Evolutionary conservation across 2,797 vertebrate species (phyloP).

Genomic region (Gymnoscopelus microlampas): DNA sequence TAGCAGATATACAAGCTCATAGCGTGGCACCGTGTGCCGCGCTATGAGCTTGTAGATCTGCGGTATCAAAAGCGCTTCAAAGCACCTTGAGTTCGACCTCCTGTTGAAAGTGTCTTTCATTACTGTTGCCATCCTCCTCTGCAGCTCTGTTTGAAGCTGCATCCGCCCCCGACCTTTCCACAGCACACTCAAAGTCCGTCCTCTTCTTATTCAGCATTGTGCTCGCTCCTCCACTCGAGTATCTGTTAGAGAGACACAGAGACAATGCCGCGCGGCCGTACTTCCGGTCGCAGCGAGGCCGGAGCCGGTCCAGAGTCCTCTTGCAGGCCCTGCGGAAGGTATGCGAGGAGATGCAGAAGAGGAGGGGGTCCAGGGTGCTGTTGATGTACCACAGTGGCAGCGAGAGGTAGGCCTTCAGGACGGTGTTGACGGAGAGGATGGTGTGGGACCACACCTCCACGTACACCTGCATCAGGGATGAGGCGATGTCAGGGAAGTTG

Average conservation of each 20-base stretch:
- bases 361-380: conserved; percentile 80
- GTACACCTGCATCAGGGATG: conserved; percentile 84
- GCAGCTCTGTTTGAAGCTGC: conserved; percentile 25
- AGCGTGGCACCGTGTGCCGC: too few species aligned
- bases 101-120: conserved; percentile 13
- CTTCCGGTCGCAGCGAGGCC: conserved; percentile 40
- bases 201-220: conserved; percentile 45
- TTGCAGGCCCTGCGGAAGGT: conserved; percentile 80
- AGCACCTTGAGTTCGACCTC: conserved; percentile 5
- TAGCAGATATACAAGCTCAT: too few species aligned
- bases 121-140: background rate
- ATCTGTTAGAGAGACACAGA: conserved; percentile 41
- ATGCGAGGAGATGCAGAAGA: conserved; percentile 84
- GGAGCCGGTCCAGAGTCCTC: conserved; percentile 71
- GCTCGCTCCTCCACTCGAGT: conserved; percentile 51
- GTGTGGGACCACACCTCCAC: conserved; percentile 78
- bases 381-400: conserved; percentile 85
- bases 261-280: conserved; percentile 2
- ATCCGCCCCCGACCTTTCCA: conserved; percentile 16
- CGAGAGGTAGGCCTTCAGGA: conserved; percentile 82
- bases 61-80: background rate
- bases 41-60: too few species aligned
- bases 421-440: conserved; percentile 73
- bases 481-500: conserved; percentile 84
- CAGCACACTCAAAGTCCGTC: conserved; percentile 23